These are phyloP conservation scores for Calosoma granatense DNA, from an alignment of 1,140 invertebrate species.

Conservation along the genomic window DNA sequence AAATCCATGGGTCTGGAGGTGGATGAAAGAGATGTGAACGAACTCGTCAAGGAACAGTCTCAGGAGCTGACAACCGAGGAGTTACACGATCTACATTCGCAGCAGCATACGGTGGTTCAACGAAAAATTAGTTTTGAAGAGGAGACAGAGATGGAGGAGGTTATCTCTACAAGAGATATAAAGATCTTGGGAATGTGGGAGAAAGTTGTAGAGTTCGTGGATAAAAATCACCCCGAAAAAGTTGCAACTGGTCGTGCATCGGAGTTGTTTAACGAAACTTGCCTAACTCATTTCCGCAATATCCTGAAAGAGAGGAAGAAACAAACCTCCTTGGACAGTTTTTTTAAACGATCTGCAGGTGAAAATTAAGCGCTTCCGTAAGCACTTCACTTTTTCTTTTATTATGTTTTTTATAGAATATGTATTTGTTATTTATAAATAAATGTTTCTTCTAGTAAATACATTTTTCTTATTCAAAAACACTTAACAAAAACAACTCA, in stretches of 20 bases:
- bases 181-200: slow-evolving; percentile 18
- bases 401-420: slow-evolving; percentile 14
- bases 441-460: slow-evolving; percentile 12
- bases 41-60: slow-evolving; percentile 23
- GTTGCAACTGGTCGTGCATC: slow-evolving; percentile 23
- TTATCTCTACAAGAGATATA: slow-evolving; percentile 19
- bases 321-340: too few relatives aligned
- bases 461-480: slow-evolving; percentile 12
- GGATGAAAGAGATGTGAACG: slow-evolving; percentile 23
- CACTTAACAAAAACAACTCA: slow-evolving; percentile 12
- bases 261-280: slow-evolving; percentile 23
- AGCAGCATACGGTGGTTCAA: slow-evolving; percentile 18
- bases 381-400: slow-evolving; percentile 15
- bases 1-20: slow-evolving; percentile 23
- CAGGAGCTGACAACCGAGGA: slow-evolving; percentile 24
- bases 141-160: slow-evolving; percentile 15
- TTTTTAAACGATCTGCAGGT: slow-evolving; percentile 15
- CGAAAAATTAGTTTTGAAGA: slow-evolving; percentile 17
- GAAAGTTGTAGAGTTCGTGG: slow-evolving; percentile 16
- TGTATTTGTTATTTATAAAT: slow-evolving; percentile 14
- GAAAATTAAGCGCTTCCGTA: slow-evolving; percentile 16
- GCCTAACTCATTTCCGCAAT: slow-evolving; percentile 24
- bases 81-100: slow-evolving; percentile 15
- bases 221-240: slow-evolving; percentile 23
- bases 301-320: slow-evolving; percentile 25